phyloP scores from a whole-genome alignment of 2,888 invertebrate genomes.

The Anagyrus pseudococci region DNA sequence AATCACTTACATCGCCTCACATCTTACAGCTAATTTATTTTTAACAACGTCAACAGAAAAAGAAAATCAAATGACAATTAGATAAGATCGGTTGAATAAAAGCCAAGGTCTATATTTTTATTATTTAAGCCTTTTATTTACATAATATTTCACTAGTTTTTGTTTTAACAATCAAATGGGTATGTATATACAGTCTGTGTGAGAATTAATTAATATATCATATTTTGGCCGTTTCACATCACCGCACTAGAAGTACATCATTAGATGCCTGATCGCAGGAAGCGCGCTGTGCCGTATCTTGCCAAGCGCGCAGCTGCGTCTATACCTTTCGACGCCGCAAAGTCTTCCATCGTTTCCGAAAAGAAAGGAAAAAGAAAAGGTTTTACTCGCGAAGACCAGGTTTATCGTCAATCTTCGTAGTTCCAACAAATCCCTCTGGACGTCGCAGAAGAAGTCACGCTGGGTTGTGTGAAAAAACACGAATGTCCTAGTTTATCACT shows the following conservation, averaged over 20 bases:
- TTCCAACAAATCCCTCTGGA: too few species aligned
- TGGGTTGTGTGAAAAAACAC: too few species aligned
- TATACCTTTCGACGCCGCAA: too few species aligned
- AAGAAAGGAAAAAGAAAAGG: too few species aligned
- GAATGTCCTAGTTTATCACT: too few species aligned
- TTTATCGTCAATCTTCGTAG: too few species aligned
- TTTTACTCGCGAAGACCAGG: too few species aligned
- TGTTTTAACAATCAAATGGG: conserved; percentile 57
- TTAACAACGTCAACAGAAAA: not conserved
- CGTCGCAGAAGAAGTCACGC: too few species aligned
- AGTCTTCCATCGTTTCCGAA: too few species aligned
- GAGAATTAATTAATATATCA: conserved; percentile 37
- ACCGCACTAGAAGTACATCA: conserved; percentile 50
- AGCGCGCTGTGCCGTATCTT: too few species aligned
- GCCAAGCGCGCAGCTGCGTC: too few species aligned
- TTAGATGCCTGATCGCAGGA: conserved; percentile 10
- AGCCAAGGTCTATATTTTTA: not conserved
- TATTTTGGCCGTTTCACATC: conserved; percentile 50
- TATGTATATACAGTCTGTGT: conserved; percentile 56
- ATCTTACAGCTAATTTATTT: conserved; percentile 6
- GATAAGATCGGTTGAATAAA: not conserved
- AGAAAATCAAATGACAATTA: conserved; percentile 2
- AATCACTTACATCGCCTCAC: not conserved
- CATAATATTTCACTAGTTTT: conserved; percentile 54
- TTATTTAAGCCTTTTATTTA: conserved; percentile 57